These are phyloP conservation scores for Drosophila histrio DNA, from an alignment of 2,888 invertebrate genomes.

Conservation along the genomic window DNA sequence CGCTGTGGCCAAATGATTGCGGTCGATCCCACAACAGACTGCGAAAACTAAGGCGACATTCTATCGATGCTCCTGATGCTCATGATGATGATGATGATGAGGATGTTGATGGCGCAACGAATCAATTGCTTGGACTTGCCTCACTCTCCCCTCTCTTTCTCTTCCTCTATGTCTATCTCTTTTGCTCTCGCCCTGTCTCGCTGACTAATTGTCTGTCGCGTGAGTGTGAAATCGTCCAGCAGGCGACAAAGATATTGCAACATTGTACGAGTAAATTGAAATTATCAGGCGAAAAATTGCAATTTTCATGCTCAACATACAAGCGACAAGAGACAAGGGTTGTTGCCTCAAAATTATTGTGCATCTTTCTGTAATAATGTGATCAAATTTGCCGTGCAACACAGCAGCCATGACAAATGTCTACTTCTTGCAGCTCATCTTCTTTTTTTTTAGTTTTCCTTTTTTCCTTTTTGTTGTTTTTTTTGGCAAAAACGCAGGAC, in stretches of 20 bases:
- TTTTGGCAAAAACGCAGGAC: neutral
- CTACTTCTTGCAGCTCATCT: neutral
- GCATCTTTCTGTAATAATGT: slow-evolving; percentile 61
- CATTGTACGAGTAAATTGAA: slow-evolving; percentile 54
- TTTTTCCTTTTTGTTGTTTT: neutral
- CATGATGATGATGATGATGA: slow-evolving; percentile 1
- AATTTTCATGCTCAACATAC: slow-evolving; percentile 64
- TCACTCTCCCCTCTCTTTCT: neutral
- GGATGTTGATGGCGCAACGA: slow-evolving; percentile 60
- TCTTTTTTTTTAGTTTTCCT: neutral
- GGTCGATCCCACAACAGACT: slow-evolving; percentile 62
- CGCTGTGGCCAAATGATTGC: slow-evolving; percentile 79
- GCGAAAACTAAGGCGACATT: slow-evolving; percentile 3
- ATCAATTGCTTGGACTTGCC: slow-evolving; percentile 59
- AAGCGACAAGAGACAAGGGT: neutral
- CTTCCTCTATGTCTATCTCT: neutral
- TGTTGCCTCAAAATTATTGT: slow-evolving; percentile 35
- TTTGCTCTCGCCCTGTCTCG: neutral
- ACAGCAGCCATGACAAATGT: slow-evolving; percentile 22
- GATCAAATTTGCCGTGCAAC: slow-evolving; percentile 58
- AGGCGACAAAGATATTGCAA: slow-evolving; percentile 30
- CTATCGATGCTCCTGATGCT: neutral
- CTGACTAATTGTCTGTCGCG: slow-evolving; percentile 15
- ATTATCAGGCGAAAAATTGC: slow-evolving; percentile 73
- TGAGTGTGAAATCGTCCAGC: slow-evolving; percentile 36